A percentile compares a stretch with the other conserved stretches of the same genome.
Evolutionary conservation across 1,140 invertebrate species (phyloP).

Genomic region (Metaphire vulgaris): DNA sequence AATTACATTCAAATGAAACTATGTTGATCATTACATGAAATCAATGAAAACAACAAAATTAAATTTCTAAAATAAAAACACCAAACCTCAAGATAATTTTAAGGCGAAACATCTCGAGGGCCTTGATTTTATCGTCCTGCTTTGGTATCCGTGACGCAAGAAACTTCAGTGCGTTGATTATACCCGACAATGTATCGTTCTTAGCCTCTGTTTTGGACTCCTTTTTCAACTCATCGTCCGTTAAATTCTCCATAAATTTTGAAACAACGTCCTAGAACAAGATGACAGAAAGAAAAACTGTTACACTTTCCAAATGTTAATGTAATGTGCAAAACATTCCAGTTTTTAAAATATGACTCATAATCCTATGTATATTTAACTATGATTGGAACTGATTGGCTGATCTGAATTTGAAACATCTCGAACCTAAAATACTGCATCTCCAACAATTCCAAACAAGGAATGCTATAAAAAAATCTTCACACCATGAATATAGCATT

Average conservation of each 20-base stretch:
- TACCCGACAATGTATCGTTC: constrained; percentile 66
- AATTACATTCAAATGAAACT: too few species aligned
- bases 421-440: too few species aligned
- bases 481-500: too few species aligned
- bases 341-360: not conserved
- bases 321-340: constrained; percentile 7
- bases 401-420: too few species aligned
- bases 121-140: constrained; percentile 76
- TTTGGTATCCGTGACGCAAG: constrained; percentile 70
- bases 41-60: constrained; percentile 8
- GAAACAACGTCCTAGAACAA: constrained; percentile 75
- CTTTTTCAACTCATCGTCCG: constrained; percentile 94
- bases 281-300: constrained; percentile 25
- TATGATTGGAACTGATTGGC: too few species aligned
- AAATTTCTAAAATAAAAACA: not conserved
- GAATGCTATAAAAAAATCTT: too few species aligned
- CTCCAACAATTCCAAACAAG: too few species aligned
- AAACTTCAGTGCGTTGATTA: constrained; percentile 68
- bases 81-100: constrained; percentile 80
- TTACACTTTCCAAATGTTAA: too few species aligned
- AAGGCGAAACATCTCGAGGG: constrained; percentile 86
- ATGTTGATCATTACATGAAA: not conserved
- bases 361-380: too few species aligned
- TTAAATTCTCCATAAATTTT: constrained; percentile 81
- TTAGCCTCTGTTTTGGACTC: constrained; percentile 69